A percentile compares a stretch with the other conserved stretches of the same genome.
Evolutionary conservation across 2,113 vertebrate species (phyloP).

Genomic region (Isurus oxyrinchus): DNA sequence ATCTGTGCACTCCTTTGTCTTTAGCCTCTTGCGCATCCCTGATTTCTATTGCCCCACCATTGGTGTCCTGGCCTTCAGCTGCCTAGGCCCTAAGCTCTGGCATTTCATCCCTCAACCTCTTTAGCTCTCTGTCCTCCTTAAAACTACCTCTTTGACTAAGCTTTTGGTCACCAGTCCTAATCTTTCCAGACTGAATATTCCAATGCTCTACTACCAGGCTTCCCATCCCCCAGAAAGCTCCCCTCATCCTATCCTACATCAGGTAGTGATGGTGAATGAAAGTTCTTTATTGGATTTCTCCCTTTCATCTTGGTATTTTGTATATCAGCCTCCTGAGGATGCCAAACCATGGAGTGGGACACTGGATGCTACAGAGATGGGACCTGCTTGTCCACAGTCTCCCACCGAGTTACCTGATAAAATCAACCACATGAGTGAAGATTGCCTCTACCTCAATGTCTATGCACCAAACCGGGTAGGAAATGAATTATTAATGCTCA

Average conservation of each 20-base stretch:
- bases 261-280: neutral
- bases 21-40: neutral
- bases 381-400: neutral
- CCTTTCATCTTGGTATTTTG: neutral
- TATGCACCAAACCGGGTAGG: neutral
- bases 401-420: neutral
- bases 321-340: neutral
- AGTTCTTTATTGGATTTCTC: neutral
- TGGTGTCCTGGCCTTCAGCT: neutral
- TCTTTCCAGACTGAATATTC: neutral
- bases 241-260: neutral
- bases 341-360: neutral
- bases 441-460: constrained; percentile 28
- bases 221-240: neutral
- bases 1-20: neutral
- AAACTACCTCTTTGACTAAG: neutral
- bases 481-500: neutral
- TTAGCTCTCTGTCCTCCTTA: neutral
- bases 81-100: neutral
- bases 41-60: neutral
- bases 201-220: neutral
- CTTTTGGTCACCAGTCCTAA: neutral
- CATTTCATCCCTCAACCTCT: neutral
- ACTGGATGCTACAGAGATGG: neutral
- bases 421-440: neutral